Percentiles rank a stretch among this genome's conserved stretches.
Evolutionary conservation across 2,797 vertebrate species (phyloP).

Genomic region (Aphelocoma californica): DNA sequence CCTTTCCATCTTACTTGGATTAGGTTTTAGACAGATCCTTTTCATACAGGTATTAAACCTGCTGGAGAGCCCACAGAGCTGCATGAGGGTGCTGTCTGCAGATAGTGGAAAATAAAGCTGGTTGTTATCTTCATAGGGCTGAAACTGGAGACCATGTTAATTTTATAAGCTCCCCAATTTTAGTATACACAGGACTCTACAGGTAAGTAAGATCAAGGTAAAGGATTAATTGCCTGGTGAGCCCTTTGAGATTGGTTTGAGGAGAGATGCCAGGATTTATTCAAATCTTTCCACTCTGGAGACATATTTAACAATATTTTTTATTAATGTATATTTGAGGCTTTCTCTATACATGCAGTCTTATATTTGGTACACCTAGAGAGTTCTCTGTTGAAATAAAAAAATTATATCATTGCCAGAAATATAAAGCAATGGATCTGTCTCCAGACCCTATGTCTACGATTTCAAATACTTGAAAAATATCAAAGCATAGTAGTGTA

Average conservation of each 20-base stretch:
- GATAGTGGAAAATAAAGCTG: not conserved
- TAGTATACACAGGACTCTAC: not conserved
- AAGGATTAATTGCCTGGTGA: not conserved
- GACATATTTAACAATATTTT: not conserved
- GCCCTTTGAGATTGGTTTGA: not conserved
- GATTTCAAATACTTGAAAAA: not conserved
- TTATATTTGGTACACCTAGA: not conserved
- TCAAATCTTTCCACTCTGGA: not conserved
- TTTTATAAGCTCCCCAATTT: constrained; percentile 8
- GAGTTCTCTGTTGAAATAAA: not conserved
- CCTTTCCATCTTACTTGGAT: not conserved
- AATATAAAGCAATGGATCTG: not conserved
- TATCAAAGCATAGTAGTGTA: not conserved
- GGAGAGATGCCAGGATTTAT: not conserved
- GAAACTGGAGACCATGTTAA: not conserved
- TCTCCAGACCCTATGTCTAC: not conserved
- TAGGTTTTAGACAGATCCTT: not conserved
- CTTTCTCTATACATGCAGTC: not conserved
- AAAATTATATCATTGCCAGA: not conserved
- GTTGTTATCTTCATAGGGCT: not conserved
- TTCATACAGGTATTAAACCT: not conserved
- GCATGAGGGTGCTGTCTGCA: not conserved
- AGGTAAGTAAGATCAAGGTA: constrained; percentile 13
- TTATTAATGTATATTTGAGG: not conserved
- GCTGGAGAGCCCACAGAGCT: not conserved